phyloP scores from a whole-genome alignment of 2,888 invertebrate genomes.

The Physocephala rufipes region DNA sequence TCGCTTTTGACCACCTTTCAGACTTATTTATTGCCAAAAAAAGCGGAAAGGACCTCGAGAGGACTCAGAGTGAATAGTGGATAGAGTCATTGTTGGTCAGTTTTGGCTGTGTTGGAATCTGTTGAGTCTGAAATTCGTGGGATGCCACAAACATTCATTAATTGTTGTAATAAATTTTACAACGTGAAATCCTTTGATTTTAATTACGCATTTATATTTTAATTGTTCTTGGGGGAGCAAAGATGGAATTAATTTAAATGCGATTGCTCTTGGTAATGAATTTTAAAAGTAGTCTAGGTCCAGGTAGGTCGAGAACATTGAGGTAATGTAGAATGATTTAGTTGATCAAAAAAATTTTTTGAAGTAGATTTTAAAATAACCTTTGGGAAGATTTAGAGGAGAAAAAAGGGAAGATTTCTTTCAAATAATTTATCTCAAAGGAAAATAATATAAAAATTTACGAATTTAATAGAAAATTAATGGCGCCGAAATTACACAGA shows the following conservation, averaged over 20 bases:
- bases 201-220: conserved; percentile 56
- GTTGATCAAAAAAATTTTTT: no score
- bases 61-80: neutral
- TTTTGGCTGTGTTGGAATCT: neutral
- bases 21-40: conserved; percentile 30
- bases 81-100: neutral
- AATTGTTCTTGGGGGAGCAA: conserved; percentile 45
- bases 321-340: no score
- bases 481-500: no score
- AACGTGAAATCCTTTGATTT: conserved; percentile 60
- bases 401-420: no score
- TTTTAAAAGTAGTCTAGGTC: neutral
- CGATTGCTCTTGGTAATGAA: conserved; percentile 16
- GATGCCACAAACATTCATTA: conserved; percentile 39
- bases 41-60: neutral
- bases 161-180: conserved; percentile 58
- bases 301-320: no score
- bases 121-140: neutral
- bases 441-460: no score
- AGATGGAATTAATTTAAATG: conserved; percentile 37
- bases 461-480: no score
- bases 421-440: no score
- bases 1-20: conserved; percentile 29
- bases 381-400: no score
- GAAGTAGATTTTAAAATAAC: no score